phyloP scores from a whole-genome alignment of 1,140 invertebrate species.

The Melitaea cinxia region DNA sequence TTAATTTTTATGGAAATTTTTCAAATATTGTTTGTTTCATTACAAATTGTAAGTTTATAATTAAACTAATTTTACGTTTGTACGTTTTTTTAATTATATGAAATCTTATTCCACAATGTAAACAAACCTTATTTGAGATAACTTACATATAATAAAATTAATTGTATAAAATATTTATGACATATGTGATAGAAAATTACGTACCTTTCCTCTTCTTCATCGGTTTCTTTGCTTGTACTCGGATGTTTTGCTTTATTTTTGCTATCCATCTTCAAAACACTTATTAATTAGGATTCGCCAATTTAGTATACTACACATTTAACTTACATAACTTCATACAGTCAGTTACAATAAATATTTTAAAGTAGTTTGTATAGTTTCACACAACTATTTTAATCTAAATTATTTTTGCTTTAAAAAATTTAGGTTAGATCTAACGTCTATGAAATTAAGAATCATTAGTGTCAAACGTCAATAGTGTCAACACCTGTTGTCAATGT shows the following conservation, averaged over 20 bases:
- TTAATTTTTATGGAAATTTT: too few species aligned
- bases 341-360: not conserved
- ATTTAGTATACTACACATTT: slow-evolving; percentile 15
- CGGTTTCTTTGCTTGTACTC: slow-evolving; percentile 55
- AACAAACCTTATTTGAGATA: not conserved
- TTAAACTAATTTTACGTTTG: too few species aligned
- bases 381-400: not conserved
- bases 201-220: slow-evolving; percentile 68
- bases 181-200: not conserved
- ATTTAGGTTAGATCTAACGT: not conserved
- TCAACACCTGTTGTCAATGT: slow-evolving; percentile 17
- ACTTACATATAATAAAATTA: not conserved
- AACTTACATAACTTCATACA: not conserved
- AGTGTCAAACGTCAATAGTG: not conserved
- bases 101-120: too few species aligned
- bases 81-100: too few species aligned
- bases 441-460: not conserved
- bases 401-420: not conserved
- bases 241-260: slow-evolving; percentile 55
- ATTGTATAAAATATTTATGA: not conserved
- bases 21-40: too few species aligned
- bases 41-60: too few species aligned
- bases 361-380: not conserved
- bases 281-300: slow-evolving; percentile 32
- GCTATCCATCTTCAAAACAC: slow-evolving; percentile 63